phyloP scores from a whole-genome alignment of 2,797 vertebrate genomes.

The Myotis pilosus region DNA sequence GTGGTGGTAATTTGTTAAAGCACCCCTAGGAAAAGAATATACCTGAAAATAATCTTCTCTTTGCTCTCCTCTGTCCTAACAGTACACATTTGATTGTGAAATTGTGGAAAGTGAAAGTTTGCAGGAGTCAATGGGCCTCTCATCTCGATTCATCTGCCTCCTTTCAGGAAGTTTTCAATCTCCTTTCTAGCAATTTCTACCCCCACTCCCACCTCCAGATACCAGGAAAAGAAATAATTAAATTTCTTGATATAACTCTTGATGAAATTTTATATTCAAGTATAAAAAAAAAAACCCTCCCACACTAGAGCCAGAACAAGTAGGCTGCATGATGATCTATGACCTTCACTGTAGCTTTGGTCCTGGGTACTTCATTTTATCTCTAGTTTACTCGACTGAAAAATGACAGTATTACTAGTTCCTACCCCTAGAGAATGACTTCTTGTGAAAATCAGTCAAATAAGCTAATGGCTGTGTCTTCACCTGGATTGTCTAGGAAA shows the following conservation, averaged over 20 bases:
- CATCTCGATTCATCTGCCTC: neutral
- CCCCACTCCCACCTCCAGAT: neutral
- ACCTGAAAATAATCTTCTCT: neutral
- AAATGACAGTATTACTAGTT: neutral
- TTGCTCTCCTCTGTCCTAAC: neutral
- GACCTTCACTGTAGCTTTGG: neutral
- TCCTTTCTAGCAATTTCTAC: neutral
- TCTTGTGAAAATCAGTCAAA: neutral
- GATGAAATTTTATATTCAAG: neutral
- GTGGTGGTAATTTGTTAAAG: neutral
- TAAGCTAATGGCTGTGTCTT: neutral
- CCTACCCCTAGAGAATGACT: neutral
- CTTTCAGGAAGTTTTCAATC: neutral
- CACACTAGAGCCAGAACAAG: neutral
- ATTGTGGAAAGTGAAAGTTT: neutral
- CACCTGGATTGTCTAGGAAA: neutral
- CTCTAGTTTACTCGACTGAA: neutral
- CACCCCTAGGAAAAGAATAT: neutral
- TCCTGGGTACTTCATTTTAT: neutral
- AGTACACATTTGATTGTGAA: neutral
- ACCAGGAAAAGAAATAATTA: neutral
- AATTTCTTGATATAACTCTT: neutral
- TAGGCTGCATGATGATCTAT: neutral
- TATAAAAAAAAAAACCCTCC: neutral
- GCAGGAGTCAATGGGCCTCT: neutral